Base-by-base conservation (phyloP, 2,797 vertebrate genomes). In the Onychomys arenicola region DNA sequence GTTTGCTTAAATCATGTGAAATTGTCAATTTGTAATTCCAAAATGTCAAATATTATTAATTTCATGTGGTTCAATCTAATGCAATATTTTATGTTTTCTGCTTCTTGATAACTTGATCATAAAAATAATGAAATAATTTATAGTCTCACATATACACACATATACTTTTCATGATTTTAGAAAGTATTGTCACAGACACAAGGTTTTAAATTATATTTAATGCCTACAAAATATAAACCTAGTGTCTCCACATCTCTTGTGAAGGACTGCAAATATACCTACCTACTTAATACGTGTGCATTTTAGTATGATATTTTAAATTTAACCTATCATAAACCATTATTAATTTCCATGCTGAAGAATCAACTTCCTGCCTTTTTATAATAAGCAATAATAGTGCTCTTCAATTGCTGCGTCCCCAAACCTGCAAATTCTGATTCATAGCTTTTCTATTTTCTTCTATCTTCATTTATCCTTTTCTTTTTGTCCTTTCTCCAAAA, bases 1-100 rank as follows among this genome's bases (percentile, higher is more conserved):
- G n/a, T 19, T 84, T 37, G 71, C 21, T 86, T 78, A 40, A 89
- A 69, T 27, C 40, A 63, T 71, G 63, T 91, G 61, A 89, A 93
- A 89, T 57, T 78, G 9, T 92, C 43, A 93, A 69, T 73, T 91
- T 93, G 19, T 73, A 21, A 21, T 40, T 92, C 55, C 84, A 86
- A 89, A 91, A 85, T 91, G 37, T 75, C 40, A 89, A 93, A 87
- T 61, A 80, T 73, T n/a, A 91, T 25, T 84, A 89, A 16, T 89
- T 96, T 93, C 69, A 9, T 85, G 46, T 91, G 69, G 6, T 85
- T 93, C 9, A 63, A 23, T 94, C 37, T 89, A 85, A 89, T 78
- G 25, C 6, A 49, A 23, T 78, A 82, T 19, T 77, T 49, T 61
- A 43, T 89, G 86, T 95, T 87, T 55, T 83, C 3, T 90, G 21